These are phyloP conservation scores for Nephila pilipes DNA, from an alignment of 1,140 invertebrate species.

Conservation along the genomic window DNA sequence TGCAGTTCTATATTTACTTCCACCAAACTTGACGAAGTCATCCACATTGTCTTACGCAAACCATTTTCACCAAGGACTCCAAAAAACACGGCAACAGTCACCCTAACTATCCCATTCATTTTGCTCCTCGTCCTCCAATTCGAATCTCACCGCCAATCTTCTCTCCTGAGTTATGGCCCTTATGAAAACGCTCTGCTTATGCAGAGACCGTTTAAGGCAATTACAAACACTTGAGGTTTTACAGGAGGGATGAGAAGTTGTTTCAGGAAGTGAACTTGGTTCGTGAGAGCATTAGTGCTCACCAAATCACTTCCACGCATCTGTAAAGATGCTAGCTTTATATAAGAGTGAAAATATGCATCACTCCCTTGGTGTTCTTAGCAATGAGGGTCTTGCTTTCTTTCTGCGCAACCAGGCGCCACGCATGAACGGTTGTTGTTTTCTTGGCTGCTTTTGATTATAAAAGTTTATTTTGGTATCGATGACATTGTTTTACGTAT, in stretches of 20 bases:
- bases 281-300: slow-evolving; percentile 19
- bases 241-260: neutral
- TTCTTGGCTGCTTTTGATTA: neutral
- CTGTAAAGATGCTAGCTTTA: neutral
- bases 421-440: neutral
- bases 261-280: slow-evolving; percentile 9
- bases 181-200: neutral
- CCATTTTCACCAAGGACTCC: neutral
- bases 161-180: neutral
- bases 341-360: slow-evolving; percentile 23
- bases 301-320: slow-evolving; percentile 10
- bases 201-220: neutral
- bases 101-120: slow-evolving; percentile 8
- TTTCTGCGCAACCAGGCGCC: neutral
- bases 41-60: neutral
- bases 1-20: neutral
- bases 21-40: neutral
- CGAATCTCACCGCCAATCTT: neutral
- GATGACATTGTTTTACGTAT: neutral
- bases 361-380: slow-evolving; percentile 1
- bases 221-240: slow-evolving; percentile 12
- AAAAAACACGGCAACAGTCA: neutral
- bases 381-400: neutral
- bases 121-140: neutral
- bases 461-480: neutral